Percentiles rank a stretch among this genome's conserved stretches.
These are phyloP conservation scores for Dryomyza anilis DNA, from an alignment of 2,888 invertebrate species.

Conservation along the genomic window DNA sequence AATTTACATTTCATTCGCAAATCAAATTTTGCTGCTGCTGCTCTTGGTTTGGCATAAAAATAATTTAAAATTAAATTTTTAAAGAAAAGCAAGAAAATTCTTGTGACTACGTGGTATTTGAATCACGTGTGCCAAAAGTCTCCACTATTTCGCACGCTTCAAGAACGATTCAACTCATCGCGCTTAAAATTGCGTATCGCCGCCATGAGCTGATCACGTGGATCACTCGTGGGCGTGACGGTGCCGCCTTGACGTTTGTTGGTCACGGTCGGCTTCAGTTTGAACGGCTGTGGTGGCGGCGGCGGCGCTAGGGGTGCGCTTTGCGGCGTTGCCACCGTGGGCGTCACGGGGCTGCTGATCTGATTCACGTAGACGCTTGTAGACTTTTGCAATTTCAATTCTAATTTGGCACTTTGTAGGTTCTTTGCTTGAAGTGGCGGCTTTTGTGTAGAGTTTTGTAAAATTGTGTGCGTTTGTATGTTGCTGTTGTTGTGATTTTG, in stretches of 20 bases:
- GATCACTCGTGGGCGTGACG: conserved; percentile 60
- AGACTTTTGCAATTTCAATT: conserved; percentile 41
- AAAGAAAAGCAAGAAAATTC: too few species aligned
- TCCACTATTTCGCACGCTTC: conserved; percentile 16
- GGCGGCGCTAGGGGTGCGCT: conserved; percentile 31
- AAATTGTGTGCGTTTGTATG: neutral
- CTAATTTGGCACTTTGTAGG: conserved; percentile 46
- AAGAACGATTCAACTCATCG: conserved; percentile 51
- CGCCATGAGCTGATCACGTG: conserved; percentile 70
- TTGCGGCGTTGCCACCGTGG: conserved; percentile 44
- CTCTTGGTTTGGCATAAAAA: neutral
- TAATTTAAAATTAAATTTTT: neutral
- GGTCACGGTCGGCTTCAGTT: conserved; percentile 36
- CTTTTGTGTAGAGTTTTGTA: conserved; percentile 17
- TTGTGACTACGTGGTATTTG: neutral
- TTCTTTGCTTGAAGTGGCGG: conserved; percentile 15
- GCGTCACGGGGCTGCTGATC: conserved; percentile 40
- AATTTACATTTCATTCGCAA: neutral
- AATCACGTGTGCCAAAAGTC: neutral
- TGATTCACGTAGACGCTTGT: conserved; percentile 26
- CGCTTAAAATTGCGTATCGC: conserved; percentile 74
- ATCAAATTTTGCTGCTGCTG: neutral
- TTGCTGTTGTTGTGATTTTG: too few species aligned
- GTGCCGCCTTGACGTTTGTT: conserved; percentile 31
- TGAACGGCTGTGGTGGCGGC: conserved; percentile 45